A percentile compares a stretch with the other conserved stretches of the same genome.
Conservation (phyloP, 2,797 vertebrate species). For the Manis crassicaudata region DNA sequence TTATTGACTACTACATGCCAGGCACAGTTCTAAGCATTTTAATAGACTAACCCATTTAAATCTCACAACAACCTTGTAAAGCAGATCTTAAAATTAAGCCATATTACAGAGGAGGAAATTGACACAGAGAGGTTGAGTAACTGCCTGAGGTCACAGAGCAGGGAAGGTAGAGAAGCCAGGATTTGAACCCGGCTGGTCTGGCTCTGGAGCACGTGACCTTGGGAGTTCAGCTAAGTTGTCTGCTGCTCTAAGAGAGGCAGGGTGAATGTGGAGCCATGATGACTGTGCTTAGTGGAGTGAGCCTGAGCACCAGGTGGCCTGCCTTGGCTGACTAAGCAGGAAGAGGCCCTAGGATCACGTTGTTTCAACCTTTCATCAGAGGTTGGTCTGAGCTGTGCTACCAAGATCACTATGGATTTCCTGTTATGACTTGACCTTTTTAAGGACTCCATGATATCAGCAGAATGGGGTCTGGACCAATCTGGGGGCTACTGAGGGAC, state of each 20-base stretch:
- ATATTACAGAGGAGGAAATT: background rate
- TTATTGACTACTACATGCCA: background rate
- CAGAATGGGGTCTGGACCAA: background rate
- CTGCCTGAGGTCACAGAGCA: constrained; percentile 23
- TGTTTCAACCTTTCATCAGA: background rate
- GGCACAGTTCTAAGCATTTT: background rate
- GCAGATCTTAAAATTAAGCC: constrained; percentile 6
- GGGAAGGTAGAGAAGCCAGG: background rate
- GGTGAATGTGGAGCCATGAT: background rate
- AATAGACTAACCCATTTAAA: background rate
- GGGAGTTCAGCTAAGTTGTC: background rate
- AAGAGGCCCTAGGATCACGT: background rate
- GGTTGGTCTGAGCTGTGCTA: background rate
- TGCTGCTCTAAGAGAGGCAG: background rate
- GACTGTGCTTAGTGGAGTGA: background rate
- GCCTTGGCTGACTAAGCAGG: background rate
- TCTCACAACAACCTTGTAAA: background rate
- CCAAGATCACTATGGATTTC: background rate
- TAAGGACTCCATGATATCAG: background rate
- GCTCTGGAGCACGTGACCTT: background rate
- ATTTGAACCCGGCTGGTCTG: background rate
- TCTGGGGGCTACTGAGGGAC: background rate
- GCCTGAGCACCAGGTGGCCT: background rate
- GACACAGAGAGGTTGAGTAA: constrained; percentile 28
- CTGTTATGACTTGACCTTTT: background rate